Conservation (phyloP, 2,797 vertebrate species). For the Galagoides demidoff region DNA sequence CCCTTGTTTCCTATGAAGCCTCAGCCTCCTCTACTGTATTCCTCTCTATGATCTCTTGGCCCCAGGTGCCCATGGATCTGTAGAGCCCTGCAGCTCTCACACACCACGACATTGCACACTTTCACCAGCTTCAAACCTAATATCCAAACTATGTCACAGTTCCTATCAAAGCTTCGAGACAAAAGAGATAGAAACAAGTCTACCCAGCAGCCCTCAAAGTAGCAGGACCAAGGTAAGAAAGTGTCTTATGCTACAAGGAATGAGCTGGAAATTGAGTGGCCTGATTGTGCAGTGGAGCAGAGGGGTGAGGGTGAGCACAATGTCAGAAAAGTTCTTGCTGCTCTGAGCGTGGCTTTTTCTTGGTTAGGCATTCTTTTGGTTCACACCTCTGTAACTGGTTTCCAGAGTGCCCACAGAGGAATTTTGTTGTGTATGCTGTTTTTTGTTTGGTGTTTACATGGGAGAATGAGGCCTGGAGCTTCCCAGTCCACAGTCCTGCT, state of each 20-base stretch:
- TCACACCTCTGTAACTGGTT: background rate
- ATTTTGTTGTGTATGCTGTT: background rate
- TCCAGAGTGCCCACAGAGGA: background rate
- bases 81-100: background rate
- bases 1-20: background rate
- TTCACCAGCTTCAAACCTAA: background rate
- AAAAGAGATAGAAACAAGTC: background rate
- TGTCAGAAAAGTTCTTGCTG: background rate
- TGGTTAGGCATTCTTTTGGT: background rate
- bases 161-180: background rate
- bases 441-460: background rate
- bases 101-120: background rate
- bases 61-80: too few species aligned
- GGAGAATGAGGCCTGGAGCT: background rate
- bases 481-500: background rate
- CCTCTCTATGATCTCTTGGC: background rate
- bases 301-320: background rate
- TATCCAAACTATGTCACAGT: background rate
- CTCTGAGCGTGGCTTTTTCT: background rate
- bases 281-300: too few species aligned
- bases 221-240: background rate
- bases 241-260: background rate
- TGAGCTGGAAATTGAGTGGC: background rate
- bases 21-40: background rate
- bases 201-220: background rate